Base-by-base conservation (phyloP, 2,113 vertebrate species). In the Nibea albiflora region DNA sequence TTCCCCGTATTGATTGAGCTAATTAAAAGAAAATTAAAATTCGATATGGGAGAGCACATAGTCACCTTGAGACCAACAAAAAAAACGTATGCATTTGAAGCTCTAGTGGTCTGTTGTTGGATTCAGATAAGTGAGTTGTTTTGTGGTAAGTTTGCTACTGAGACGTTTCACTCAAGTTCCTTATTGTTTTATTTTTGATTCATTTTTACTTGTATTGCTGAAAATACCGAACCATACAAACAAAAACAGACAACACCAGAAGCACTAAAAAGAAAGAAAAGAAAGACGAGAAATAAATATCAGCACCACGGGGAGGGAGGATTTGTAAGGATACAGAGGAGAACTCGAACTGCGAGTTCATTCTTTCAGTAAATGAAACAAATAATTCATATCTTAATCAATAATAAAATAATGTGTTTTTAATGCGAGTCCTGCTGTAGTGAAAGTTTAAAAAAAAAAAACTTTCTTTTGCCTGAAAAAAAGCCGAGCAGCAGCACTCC, bases 1-100 rank as follows among this genome's bases (percentile, higher is more conserved):
- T 57, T 66, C 22, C 16, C 47, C 39, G n/a, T 52, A 83, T 69
- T 60, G 61, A 76, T 61, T 78, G 16, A 26, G 22, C 28, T 73
- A 28, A 24, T 52, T 52, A 47, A 57, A 73, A 73, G 11, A 49
- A 56, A 69, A 74, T 58, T 5, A 22, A 20, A 68, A 58, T 54
- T 26, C 8, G 56, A 47, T 68, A 42, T 22, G 50, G 35, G 11
- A 44, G 50, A 19, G 6, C 35, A 39, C 19, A 58, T 15, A 11
- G 17, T 46, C 44, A 73, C 15, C 4, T 5, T 35, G 28, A 16
- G 17, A 50, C 22, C 22, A 22, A 68, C 9, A 26, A 57, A 47
- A 49, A 63, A 19, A 53, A 39, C 22, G 17, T n/a, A 22, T 50
- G 54, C 54, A 50, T 53, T 46, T 17, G 9, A 14, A 1, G 5